These are phyloP conservation scores for Himalopsyche japonica DNA, from an alignment of 2,888 invertebrate species.

Conservation along the genomic window DNA sequence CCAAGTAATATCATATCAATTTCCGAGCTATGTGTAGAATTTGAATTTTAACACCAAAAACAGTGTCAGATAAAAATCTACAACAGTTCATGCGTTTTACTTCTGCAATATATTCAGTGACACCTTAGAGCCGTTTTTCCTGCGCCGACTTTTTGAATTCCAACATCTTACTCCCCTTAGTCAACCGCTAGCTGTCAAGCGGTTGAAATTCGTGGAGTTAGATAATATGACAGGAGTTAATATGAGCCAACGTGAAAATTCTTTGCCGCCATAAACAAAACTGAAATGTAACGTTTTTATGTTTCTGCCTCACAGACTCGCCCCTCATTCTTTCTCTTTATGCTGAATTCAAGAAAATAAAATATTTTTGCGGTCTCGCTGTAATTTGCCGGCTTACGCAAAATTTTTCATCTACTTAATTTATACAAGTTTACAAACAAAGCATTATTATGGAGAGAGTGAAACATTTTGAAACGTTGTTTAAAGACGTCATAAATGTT, in stretches of 20 bases:
- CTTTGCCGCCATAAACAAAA: background rate
- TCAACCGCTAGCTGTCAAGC: background rate
- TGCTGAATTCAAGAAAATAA: background rate
- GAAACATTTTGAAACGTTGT: background rate
- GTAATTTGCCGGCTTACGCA: background rate
- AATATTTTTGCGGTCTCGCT: background rate
- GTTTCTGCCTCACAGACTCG: background rate
- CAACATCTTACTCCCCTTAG: background rate
- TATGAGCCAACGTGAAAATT: conserved; percentile 5
- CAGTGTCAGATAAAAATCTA: background rate
- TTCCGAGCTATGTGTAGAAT: background rate
- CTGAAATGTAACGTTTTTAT: background rate
- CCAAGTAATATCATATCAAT: too few relatives aligned
- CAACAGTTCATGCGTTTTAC: background rate
- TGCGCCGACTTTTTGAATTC: background rate
- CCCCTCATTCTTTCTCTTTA: background rate
- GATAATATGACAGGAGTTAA: background rate
- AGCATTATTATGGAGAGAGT: background rate
- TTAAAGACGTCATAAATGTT: background rate
- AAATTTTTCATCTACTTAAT: background rate
- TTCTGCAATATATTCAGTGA: background rate
- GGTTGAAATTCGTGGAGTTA: background rate
- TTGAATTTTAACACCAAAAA: background rate
- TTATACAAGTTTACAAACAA: background rate
- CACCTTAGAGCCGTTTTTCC: background rate